phyloP scores from a whole-genome alignment of 1,140 invertebrate species.

The Drosophila athabasca region DNA sequence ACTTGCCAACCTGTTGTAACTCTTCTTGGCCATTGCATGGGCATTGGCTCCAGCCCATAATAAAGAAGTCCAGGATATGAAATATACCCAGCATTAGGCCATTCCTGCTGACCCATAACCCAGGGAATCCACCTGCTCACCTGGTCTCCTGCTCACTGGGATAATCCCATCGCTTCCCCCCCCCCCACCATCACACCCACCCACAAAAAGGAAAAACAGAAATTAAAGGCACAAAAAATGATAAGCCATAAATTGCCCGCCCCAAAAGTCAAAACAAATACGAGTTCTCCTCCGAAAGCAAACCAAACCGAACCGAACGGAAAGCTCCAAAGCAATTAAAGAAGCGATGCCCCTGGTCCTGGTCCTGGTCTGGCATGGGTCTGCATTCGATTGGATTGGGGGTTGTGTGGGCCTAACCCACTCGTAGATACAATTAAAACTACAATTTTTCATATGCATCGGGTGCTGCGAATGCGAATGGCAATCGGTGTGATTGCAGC shows the following conservation, averaged over 20 bases:
- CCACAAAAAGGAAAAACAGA: constrained; percentile 23
- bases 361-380: background rate
- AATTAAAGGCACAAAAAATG: constrained; percentile 61
- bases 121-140: constrained; percentile 24
- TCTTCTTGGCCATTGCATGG: no score
- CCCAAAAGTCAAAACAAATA: constrained; percentile 62
- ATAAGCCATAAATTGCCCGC: constrained; percentile 62
- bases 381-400: background rate
- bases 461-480: constrained; percentile 35
- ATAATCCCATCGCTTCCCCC: constrained; percentile 6
- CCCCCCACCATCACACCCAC: constrained; percentile 32
- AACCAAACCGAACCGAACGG: constrained; percentile 16
- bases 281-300: constrained; percentile 23
- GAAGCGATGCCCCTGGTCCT: constrained; percentile 39
- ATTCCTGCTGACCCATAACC: constrained; percentile 43
- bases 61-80: background rate
- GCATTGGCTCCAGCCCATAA: no score
- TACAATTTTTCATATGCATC: constrained; percentile 63
- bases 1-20: no score
- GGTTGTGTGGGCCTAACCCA: background rate
- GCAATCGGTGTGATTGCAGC: constrained; percentile 38
- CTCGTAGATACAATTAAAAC: constrained; percentile 64
- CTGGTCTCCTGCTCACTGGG: constrained; percentile 2
- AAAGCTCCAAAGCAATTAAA: constrained; percentile 62
- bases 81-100: background rate